Evolutionary conservation across 2,888 invertebrate species (phyloP).

Genomic region (Archips xylosteana): DNA sequence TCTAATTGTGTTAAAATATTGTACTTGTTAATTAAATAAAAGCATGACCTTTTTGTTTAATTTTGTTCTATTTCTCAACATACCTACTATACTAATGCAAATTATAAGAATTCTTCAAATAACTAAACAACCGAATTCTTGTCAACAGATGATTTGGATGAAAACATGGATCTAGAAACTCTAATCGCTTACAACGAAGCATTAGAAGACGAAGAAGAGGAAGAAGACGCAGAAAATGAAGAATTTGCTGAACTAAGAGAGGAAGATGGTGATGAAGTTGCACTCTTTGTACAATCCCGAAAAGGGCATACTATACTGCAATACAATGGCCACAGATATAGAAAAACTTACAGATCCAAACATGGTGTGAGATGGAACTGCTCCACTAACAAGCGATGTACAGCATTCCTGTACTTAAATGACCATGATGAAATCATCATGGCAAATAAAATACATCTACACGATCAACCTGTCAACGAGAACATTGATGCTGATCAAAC

Average conservation of each 20-base stretch:
- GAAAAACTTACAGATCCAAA: slow-evolving; percentile 63
- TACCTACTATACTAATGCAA: background rate
- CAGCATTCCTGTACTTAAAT: slow-evolving; percentile 65
- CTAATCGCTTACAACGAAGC: slow-evolving; percentile 24
- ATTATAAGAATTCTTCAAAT: background rate
- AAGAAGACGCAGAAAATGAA: slow-evolving; percentile 25
- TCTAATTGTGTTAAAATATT: background rate
- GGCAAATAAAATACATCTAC: slow-evolving; percentile 61
- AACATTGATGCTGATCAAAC: slow-evolving; percentile 50
- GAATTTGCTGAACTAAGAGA: slow-evolving; percentile 42
- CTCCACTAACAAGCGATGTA: slow-evolving; percentile 62
- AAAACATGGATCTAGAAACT: slow-evolving; percentile 24
- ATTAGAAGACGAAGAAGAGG: slow-evolving; percentile 33
- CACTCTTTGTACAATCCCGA: slow-evolving; percentile 62
- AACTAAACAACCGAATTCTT: background rate
- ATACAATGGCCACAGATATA: slow-evolving; percentile 67
- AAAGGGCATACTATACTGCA: slow-evolving; percentile 66
- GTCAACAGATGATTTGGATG: slow-evolving; percentile 27
- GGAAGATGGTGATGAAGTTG: slow-evolving; percentile 50
- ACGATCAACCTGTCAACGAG: slow-evolving; percentile 50
- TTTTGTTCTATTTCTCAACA: slow-evolving; percentile 2
- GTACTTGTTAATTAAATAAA: slow-evolving; percentile 20
- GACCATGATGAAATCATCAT: slow-evolving; percentile 67
- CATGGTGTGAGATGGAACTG: slow-evolving; percentile 70
- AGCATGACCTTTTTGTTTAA: slow-evolving; percentile 2